Base-by-base conservation (phyloP, 2,113 vertebrate species). In the Hassar affinis region DNA sequence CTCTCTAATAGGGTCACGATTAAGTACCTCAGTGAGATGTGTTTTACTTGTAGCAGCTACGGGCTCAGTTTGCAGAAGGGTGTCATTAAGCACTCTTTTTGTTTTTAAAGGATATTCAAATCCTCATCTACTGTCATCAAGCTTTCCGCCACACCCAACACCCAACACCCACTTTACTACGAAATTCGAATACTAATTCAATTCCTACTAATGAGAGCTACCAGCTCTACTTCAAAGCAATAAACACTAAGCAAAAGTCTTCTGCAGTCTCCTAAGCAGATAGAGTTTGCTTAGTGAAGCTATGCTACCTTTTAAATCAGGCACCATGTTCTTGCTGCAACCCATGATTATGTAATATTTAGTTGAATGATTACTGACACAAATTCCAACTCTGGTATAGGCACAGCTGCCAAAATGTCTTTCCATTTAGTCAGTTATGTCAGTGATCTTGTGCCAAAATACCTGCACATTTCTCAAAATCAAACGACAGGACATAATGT, bases 11-110 rank as follows among this genome's bases (percentile, higher is more conserved):
- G 77, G 66, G 42, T 52, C 57, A 33, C 79, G 62, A 87, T 88
- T 86, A 89, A 85, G 82, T 83, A 84, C 80, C 84, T 87, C 72
- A 68, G 61, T 52, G 59, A 57, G 62, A n/a, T 75, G 72, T 68
- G 77, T 86, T 87, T 83, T 69, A 75, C 79, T 86, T 84, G 51
- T 54, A 74, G 66, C 45, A 69, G 62, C 59, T 15, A 35, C 71
- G 20, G 38, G 75, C 57, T 59, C 20, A 30, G 49, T 22, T 47
- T 52, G 64, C 2, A 49, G 12, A 56, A 69, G 38, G 4, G 42
- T 20, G 25, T 25, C 49, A 61, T 47, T 79, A 62, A 27, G 3
- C 3, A 22, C 51, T 56, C 17, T 14, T 42, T 14, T n/a, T n/a
- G n/a, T n/a, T 77, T 52, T 54, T 33, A 33, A 35, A 75, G 71